Evolutionary conservation across 2,888 invertebrate species (phyloP).

Genomic region (Lycocerus yunnanus): DNA sequence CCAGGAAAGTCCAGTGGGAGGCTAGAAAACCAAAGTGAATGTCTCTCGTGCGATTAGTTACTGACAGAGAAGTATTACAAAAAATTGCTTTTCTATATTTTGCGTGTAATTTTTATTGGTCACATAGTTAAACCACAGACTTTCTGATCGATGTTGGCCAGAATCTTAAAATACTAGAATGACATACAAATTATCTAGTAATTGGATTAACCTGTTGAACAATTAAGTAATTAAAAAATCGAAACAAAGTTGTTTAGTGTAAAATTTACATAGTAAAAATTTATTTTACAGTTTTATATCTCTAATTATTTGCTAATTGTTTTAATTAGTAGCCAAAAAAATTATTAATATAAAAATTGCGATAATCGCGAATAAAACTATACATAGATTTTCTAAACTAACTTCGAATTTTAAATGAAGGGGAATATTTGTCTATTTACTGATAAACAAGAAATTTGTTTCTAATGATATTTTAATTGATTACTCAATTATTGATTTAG

Average conservation of each 20-base stretch:
- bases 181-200: background rate
- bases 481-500: background rate
- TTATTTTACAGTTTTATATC: background rate
- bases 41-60: slow-evolving; percentile 1
- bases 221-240: background rate
- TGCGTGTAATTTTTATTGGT: background rate
- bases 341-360: background rate
- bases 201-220: background rate
- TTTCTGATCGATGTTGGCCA: background rate
- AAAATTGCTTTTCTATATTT: background rate
- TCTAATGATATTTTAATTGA: background rate
- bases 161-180: background rate
- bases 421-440: background rate
- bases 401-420: background rate
- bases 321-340: background rate
- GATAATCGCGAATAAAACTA: background rate
- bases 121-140: too few relatives aligned
- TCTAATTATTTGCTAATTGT: background rate
- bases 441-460: background rate
- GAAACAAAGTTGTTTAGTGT: background rate
- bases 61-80: background rate
- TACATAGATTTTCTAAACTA: background rate
- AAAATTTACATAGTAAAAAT: background rate
- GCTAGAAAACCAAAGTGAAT: background rate
- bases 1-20: slow-evolving; percentile 1